Evolutionary conservation across 2,888 invertebrate species (phyloP).

Genomic region (Pristionchus maxplancki): DNA sequence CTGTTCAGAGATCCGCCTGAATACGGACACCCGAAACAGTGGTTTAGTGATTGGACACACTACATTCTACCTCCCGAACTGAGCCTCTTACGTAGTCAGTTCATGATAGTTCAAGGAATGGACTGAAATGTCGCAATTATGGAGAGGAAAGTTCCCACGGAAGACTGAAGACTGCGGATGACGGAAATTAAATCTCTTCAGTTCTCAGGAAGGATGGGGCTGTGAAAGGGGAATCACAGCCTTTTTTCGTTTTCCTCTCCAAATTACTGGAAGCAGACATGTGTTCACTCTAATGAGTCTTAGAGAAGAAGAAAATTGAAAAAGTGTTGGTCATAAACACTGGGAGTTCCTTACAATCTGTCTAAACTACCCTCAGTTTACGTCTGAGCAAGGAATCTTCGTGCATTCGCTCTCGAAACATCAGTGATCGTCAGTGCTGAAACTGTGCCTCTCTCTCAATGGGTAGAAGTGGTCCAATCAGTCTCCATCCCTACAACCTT

Average conservation of each 20-base stretch:
- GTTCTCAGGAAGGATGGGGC: neutral
- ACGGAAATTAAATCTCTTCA: neutral
- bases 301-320: neutral
- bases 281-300: slow-evolving; percentile 19
- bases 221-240: neutral
- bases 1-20: neutral
- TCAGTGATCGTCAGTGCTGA: neutral
- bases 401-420: neutral
- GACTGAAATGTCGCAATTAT: neutral
- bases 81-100: neutral
- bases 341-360: neutral
- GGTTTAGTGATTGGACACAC: slow-evolving; percentile 5
- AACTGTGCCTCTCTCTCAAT: neutral
- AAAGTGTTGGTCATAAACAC: slow-evolving; percentile 7
- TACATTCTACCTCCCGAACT: neutral
- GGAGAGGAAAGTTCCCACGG: neutral
- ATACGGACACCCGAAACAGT: neutral
- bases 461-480: neutral
- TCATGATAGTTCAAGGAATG: neutral
- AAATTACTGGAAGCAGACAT: neutral
- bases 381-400: neutral
- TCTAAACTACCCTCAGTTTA: slow-evolving; percentile 13
- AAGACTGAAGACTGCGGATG: neutral
- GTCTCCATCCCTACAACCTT: neutral
- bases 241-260: neutral